Conservation (phyloP, 1,140 invertebrate genomes). For the Helicoverpa armigera region DNA sequence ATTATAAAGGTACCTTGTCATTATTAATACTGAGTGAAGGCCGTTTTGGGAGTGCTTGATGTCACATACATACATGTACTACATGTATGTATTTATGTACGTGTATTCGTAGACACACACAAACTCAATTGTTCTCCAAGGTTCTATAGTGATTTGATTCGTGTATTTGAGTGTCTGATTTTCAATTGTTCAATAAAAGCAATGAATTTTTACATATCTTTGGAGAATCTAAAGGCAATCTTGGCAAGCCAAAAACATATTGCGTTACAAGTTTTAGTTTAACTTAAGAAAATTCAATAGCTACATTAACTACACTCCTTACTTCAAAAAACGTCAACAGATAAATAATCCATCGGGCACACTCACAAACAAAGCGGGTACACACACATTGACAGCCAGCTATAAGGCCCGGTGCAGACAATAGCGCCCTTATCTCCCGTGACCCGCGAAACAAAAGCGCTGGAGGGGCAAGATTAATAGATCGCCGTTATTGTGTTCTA, state of each 20-base stretch:
- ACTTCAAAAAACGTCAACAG: slow-evolving; percentile 13
- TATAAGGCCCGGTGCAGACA: slow-evolving; percentile 30
- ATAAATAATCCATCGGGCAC: slow-evolving; percentile 15
- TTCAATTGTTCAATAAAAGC: too few species aligned
- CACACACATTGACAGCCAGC: slow-evolving; percentile 24
- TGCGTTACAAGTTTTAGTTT: neutral
- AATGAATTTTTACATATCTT: too few species aligned
- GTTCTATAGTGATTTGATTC: too few species aligned
- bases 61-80: too few species aligned
- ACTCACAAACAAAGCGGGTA: slow-evolving; percentile 13
- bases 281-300: neutral
- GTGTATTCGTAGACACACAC: too few species aligned
- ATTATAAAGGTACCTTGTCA: slow-evolving; percentile 17
- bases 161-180: too few species aligned
- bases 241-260: too few species aligned
- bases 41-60: neutral
- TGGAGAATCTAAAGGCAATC: too few species aligned
- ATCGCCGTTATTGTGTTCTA: slow-evolving; percentile 27
- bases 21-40: neutral
- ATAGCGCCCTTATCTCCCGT: slow-evolving; percentile 46
- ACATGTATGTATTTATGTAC: too few species aligned
- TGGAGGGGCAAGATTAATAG: slow-evolving; percentile 40
- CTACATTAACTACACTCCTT: neutral
- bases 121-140: too few species aligned
- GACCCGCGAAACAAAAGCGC: slow-evolving; percentile 40